Base-by-base conservation (phyloP, 2,113 vertebrate genomes). In the Serinus canaria region DNA sequence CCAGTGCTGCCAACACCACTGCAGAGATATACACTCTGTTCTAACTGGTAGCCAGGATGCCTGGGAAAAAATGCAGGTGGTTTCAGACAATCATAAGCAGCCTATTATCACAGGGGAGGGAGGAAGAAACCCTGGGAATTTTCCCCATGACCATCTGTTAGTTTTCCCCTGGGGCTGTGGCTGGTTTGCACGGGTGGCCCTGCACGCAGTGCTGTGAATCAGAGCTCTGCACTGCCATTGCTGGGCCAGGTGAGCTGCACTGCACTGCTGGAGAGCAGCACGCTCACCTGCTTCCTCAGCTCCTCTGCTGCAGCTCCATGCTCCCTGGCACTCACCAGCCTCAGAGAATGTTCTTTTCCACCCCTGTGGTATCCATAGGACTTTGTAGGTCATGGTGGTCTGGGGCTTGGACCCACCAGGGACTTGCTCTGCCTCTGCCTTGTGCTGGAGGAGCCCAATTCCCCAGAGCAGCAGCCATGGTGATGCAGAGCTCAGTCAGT, bases 41-140 rank as follows among this genome's bases (percentile, higher is more conserved):
- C 74, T 67, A 66, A 37, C 15, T 3, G 4, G n/a, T n/a, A 76
- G 74, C 70, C 84, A 83, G 67, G 66, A 92, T 79, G 84, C 87
- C 64, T 95, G 94, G 87, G 95, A 95, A 94, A 73, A 88, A 50
- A 60, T 2, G 4, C 94, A 96, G 94, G 78, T 96, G 96, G 39
- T 70, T 89, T 80, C 70, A 80, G 89, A 70, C 43, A 35, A 27
- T 89, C 28, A 0, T 69, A 53, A 85, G 87, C 35, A 58, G 82
- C 43, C 82, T 58, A 9, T 94, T 95, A 63, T 50, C 55, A n/a
- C 14, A 58, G 70, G 69, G 60, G 39, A 77, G 53, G 44, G 18
- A 43, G 8, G 35, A 37, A 41, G 58, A 83, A 76, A 2, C 10
- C 12, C 44, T 1, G 1, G 82, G 72, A 89, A 31, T 23, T 91